phyloP scores from a whole-genome alignment of 2,113 vertebrate species.

The Petromus typicus region DNA sequence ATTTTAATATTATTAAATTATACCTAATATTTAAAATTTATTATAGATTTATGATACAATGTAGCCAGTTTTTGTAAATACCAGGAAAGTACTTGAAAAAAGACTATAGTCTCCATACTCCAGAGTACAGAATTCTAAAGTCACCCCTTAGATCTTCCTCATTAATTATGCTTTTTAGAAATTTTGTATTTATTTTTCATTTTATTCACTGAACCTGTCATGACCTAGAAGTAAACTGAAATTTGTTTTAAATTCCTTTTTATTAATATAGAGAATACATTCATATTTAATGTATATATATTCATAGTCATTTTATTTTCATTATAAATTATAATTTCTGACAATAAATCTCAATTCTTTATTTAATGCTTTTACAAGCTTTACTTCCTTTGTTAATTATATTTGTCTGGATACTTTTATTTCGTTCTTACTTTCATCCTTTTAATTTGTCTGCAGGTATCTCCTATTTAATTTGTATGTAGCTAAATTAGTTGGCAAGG shows the following conservation, averaged over 20 bases:
- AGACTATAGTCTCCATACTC: not conserved
- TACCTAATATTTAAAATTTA: not conserved
- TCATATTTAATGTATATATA: not conserved
- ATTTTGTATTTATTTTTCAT: constrained; percentile 23
- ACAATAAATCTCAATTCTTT: constrained; percentile 19
- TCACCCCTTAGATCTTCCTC: not conserved
- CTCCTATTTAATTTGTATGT: not conserved
- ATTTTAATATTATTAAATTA: not conserved
- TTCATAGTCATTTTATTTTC: not conserved
- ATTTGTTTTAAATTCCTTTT: constrained; percentile 7
- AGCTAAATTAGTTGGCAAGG: not conserved
- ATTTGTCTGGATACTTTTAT: not conserved
- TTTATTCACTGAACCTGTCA: constrained; percentile 24
- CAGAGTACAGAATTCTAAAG: not conserved
- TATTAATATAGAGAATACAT: not conserved
- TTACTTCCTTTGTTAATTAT: constrained; percentile 22
- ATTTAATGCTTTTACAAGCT: constrained; percentile 17
- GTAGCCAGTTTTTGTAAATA: not conserved
- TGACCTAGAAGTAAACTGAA: not conserved
- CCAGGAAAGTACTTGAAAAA: not conserved
- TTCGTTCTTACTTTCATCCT: constrained; percentile 15
- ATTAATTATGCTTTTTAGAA: not conserved
- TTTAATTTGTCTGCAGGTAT: not conserved
- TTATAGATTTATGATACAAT: not conserved
- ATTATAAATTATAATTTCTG: constrained; percentile 9